These are phyloP conservation scores for Zosterops pallidus DNA, from an alignment of 2,113 vertebrate species.

Conservation along the genomic window DNA sequence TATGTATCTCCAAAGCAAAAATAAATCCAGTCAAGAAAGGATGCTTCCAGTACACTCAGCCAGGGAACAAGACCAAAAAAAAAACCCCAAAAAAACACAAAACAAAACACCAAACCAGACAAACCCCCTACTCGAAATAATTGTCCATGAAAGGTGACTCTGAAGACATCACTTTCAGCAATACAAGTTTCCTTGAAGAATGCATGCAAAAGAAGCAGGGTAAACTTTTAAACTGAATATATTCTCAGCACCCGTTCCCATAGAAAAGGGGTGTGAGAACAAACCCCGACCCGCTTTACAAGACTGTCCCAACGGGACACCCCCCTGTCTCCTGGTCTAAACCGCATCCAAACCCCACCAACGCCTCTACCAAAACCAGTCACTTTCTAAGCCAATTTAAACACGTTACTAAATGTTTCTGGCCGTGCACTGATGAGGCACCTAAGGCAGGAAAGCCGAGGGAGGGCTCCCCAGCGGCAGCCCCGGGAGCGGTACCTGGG, in stretches of 20 bases:
- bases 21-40: not conserved
- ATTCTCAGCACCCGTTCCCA: not conserved
- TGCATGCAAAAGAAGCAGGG: not conserved
- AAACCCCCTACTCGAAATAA: accelerated
- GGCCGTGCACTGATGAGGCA: not conserved
- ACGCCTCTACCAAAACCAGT: not conserved
- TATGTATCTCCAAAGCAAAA: not conserved
- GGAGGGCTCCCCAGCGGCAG: not conserved
- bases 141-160: not conserved
- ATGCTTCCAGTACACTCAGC: not conserved
- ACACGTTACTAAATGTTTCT: not conserved
- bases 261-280: not conserved
- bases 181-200: not conserved
- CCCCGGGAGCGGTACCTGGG: not conserved
- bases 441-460: not conserved
- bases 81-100: too few species aligned
- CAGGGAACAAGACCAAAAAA: too few species aligned
- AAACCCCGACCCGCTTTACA: not conserved
- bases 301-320: accelerated
- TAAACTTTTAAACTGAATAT: not conserved
- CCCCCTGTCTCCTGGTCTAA: not conserved
- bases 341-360: not conserved
- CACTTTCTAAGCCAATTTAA: not conserved
- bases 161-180: not conserved
- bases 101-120: accelerated